Conservation (phyloP, 2,797 vertebrate genomes). For the Scolopax bukidnonensis region DNA sequence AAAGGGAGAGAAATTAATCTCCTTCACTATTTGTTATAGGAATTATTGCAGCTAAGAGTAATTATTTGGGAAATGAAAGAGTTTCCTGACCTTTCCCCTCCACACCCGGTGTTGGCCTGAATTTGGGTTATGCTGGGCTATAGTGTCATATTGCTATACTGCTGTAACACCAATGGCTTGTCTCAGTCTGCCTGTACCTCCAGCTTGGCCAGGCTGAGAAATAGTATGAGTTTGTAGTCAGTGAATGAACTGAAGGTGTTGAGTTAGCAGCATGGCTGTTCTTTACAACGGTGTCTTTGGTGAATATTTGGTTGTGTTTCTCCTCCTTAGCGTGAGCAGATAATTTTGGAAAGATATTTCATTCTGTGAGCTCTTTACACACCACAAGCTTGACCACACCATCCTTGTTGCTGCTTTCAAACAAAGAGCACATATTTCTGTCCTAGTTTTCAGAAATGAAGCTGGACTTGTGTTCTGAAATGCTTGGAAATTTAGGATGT, state of each 20-base stretch:
- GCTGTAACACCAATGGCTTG: fast-evolving
- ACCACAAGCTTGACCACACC: background rate
- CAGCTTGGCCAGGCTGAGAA: background rate
- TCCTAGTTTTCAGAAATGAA: background rate
- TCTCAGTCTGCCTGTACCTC: background rate
- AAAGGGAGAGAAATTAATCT: background rate
- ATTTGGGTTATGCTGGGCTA: background rate
- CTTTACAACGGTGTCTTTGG: background rate
- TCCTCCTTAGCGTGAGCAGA: background rate
- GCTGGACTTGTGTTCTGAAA: background rate
- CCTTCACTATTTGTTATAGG: background rate
- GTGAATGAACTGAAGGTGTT: background rate
- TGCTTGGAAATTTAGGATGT: background rate
- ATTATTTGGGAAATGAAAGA: background rate
- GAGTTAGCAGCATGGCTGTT: background rate
- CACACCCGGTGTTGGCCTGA: background rate
- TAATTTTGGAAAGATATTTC: background rate
- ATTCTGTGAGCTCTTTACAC: background rate
- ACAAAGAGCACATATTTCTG: background rate
- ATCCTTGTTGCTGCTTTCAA: background rate
- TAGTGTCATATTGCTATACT: fast-evolving
- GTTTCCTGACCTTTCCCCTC: background rate
- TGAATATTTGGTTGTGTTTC: background rate
- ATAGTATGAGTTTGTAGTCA: background rate
- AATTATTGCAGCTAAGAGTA: background rate